phyloP scores from a whole-genome alignment of 2,888 invertebrate genomes.

The Thecophora atra region DNA sequence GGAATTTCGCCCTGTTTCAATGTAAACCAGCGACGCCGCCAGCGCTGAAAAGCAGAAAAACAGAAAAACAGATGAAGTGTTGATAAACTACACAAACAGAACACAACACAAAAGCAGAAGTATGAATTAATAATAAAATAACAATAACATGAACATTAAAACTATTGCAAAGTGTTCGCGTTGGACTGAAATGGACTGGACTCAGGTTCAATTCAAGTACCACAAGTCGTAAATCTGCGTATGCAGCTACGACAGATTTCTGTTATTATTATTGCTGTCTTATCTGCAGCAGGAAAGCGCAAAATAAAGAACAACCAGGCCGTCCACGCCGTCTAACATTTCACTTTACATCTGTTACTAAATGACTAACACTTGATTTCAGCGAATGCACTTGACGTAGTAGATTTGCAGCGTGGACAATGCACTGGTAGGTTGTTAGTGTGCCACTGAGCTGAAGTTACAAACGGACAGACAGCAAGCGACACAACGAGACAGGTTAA shows the following conservation, averaged over 20 bases:
- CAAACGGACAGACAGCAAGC: too few relatives aligned
- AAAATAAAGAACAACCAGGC: not conserved
- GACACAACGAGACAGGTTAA: too few relatives aligned
- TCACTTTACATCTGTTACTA: conserved; percentile 25
- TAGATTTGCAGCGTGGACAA: conserved; percentile 8
- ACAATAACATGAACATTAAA: not conserved
- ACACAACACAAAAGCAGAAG: conserved; percentile 7
- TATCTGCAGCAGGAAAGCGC: conserved; percentile 11
- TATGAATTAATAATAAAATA: conserved; percentile 3
- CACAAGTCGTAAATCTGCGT: conserved; percentile 9
- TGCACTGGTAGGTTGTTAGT: too few relatives aligned
- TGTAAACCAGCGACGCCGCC: conserved; percentile 95
- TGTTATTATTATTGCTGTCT: conserved; percentile 19
- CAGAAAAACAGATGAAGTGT: conserved; percentile 18
- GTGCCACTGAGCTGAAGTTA: too few relatives aligned
- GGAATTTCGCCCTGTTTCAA: conserved; percentile 92
- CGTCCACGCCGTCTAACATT: conserved; percentile 13
- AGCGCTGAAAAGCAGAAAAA: conserved; percentile 74
- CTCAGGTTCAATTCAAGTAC: not conserved
- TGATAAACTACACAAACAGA: conserved; percentile 33
- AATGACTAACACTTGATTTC: conserved; percentile 46
- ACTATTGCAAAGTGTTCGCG: not conserved
- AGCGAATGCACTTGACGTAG: conserved; percentile 39
- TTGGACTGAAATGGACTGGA: not conserved
- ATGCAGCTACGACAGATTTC: not conserved